phyloP scores from a whole-genome alignment of 1,140 invertebrate species.

The Bombus ignitus region DNA sequence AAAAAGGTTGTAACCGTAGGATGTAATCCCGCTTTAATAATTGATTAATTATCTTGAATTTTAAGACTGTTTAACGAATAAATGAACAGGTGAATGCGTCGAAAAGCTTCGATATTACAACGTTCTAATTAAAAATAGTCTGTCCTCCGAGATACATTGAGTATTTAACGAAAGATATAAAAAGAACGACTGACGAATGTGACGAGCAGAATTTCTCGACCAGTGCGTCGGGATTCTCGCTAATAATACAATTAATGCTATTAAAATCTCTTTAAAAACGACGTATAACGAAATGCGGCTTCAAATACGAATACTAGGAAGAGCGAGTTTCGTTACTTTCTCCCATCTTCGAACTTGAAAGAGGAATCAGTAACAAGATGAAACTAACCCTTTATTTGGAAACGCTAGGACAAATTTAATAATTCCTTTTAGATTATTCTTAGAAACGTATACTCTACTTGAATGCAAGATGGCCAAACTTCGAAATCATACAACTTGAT shows the following conservation, averaged over 20 bases:
- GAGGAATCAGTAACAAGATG: background rate
- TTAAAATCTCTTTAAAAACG: background rate
- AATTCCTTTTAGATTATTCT: background rate
- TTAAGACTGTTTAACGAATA: slow-evolving; percentile 46
- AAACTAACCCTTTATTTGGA: slow-evolving; percentile 3
- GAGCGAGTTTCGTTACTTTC: background rate
- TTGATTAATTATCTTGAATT: slow-evolving; percentile 42
- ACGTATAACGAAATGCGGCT: background rate
- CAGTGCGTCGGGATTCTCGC: background rate
- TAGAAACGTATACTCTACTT: background rate
- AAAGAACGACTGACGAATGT: background rate
- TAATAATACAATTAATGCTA: background rate
- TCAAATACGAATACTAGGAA: slow-evolving; percentile 6
- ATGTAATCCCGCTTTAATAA: slow-evolving; percentile 42
- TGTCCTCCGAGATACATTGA: background rate
- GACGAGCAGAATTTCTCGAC: background rate
- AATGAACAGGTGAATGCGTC: slow-evolving; percentile 3
- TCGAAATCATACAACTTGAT: background rate
- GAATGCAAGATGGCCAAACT: slow-evolving; percentile 5
- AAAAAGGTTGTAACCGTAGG: slow-evolving; percentile 40
- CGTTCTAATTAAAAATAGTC: slow-evolving; percentile 30
- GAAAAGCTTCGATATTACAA: slow-evolving; percentile 22
- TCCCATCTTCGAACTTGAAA: slow-evolving; percentile 3
- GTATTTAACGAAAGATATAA: background rate
- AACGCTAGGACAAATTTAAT: background rate